These are phyloP conservation scores for Troilus luridus DNA, from an alignment of 2,888 invertebrate species.

Conservation along the genomic window DNA sequence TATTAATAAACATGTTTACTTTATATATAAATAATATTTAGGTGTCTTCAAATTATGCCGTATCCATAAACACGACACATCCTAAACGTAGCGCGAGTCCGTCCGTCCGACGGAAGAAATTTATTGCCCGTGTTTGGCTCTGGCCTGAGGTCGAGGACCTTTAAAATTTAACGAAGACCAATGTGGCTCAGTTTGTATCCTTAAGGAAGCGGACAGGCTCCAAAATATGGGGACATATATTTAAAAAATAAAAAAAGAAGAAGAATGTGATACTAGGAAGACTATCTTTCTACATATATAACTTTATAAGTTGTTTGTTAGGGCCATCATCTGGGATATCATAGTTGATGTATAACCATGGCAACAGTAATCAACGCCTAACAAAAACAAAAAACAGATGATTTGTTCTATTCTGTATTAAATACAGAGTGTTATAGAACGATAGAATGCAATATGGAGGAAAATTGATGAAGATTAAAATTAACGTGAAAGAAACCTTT, in stretches of 20 bases:
- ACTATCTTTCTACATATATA: not conserved
- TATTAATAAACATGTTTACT: not conserved
- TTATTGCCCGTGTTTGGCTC: not conserved
- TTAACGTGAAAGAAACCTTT: too few relatives aligned
- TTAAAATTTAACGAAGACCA: conserved; percentile 26
- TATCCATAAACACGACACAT: not conserved
- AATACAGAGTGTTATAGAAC: too few relatives aligned
- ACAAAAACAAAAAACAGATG: not conserved
- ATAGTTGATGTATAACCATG: not conserved
- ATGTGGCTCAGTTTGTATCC: not conserved
- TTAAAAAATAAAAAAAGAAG: not conserved
- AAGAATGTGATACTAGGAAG: not conserved
- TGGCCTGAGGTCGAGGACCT: not conserved
- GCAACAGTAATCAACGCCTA: not conserved
- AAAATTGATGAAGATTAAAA: too few relatives aligned
- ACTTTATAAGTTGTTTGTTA: not conserved
- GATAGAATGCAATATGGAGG: too few relatives aligned
- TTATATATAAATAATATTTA: not conserved
- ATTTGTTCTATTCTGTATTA: too few relatives aligned
- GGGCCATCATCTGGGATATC: not conserved
- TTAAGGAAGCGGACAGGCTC: not conserved
- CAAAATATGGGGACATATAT: not conserved
- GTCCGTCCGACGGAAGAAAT: not conserved
- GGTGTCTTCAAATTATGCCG: not conserved
- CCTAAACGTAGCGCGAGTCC: not conserved